Percentiles rank a stretch among this genome's conserved stretches.
phyloP scores from a whole-genome alignment of 2,113 vertebrate genomes.

The Pteropus alecto region DNA sequence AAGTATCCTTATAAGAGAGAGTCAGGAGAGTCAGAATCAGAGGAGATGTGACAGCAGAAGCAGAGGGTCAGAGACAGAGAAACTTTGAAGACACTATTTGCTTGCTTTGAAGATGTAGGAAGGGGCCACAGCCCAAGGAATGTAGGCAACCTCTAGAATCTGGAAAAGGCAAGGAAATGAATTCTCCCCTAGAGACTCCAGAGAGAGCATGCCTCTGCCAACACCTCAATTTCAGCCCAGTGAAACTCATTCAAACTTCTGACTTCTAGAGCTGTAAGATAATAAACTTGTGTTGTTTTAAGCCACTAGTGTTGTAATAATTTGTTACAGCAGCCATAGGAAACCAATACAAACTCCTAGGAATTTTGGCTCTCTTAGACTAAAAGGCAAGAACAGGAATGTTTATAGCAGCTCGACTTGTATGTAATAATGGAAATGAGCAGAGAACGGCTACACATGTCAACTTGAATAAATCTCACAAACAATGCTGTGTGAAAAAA shows the following conservation, averaged over 20 bases:
- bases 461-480: not conserved
- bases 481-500: not conserved
- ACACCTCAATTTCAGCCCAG: not conserved
- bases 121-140: not conserved
- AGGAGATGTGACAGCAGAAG: not conserved
- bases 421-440: not conserved
- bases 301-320: not conserved
- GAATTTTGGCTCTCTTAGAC: not conserved
- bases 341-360: not conserved
- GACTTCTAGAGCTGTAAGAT: not conserved
- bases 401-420: not conserved
- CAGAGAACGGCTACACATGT: too few species aligned
- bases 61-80: not conserved
- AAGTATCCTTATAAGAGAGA: not conserved
- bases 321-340: not conserved
- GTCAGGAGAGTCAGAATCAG: not conserved
- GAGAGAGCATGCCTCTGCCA: not conserved
- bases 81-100: not conserved
- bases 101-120: not conserved
- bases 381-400: not conserved
- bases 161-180: not conserved
- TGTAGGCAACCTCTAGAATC: not conserved
- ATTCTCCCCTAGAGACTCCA: not conserved
- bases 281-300: not conserved
- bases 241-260: not conserved